phyloP scores from a whole-genome alignment of 2,888 invertebrate species.

The Phoronis australis region DNA sequence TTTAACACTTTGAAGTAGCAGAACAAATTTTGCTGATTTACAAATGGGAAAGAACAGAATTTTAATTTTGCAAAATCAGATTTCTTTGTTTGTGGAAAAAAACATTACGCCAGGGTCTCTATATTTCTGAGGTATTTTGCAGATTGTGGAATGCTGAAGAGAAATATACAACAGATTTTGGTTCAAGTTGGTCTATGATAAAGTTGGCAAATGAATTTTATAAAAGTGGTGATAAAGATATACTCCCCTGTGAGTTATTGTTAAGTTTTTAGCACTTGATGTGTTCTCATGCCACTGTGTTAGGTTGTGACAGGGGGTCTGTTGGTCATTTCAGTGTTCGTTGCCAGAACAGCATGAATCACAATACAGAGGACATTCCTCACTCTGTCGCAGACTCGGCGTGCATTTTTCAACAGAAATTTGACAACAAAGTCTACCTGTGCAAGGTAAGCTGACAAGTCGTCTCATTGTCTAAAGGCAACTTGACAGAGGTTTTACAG shows the following conservation, averaged over 20 bases:
- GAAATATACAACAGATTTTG: too few species aligned
- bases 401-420: conserved; percentile 68
- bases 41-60: too few species aligned
- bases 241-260: too few species aligned
- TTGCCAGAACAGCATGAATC: conserved; percentile 52
- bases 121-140: too few species aligned
- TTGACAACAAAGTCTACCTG: conserved; percentile 58
- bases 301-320: conserved; percentile 1
- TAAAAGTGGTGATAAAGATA: not conserved
- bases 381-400: conserved; percentile 35
- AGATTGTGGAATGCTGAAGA: too few species aligned
- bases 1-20: too few species aligned
- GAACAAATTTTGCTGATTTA: too few species aligned
- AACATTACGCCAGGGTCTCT: too few species aligned
- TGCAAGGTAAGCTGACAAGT: conserved; percentile 53
- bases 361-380: conserved; percentile 36
- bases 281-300: not conserved
- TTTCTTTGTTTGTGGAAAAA: too few species aligned
- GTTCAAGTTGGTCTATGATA: not conserved
- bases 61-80: too few species aligned
- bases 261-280: not conserved
- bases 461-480: too few species aligned
- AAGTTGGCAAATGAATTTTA: not conserved
- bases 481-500: too few species aligned
- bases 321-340: conserved; percentile 28